Evolutionary conservation across 2,888 invertebrate species (phyloP), one percentile per base, ranked within the genome.

Genomic region (Barypeithes pellucidus): DNA sequence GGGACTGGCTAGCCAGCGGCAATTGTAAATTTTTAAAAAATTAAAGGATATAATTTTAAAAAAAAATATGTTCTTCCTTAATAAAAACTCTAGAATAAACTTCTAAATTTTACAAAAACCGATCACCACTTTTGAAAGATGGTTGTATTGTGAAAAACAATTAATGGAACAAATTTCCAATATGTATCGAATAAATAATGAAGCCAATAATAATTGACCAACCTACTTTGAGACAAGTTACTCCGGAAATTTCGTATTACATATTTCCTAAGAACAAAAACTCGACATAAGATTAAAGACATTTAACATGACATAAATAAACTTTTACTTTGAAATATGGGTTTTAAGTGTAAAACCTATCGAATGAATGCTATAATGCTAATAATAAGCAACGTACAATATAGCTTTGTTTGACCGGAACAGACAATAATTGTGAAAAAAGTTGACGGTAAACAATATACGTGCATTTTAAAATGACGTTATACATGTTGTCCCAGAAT

Each of bases 241-340:
- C 20, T 20, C 24, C 54, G 54, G 54, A 57, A 14, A 8, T 57
- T 57, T 57, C 33, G 14, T 1, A 5, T 29, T 7, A n/a, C n/a
- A n/a, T n/a, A 52, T 29, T 52, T 29, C 29, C 29, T 52, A 24
- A 52, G 52, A 29, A 52, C 29, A 52, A 52, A 57, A 54, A 50
- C 50, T 22, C 22, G 24, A n/a, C n/a, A 50, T n/a, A 57, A 33
- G 54, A 57, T 54, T 29, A 29, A 29, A 11, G 18, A 14, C n/a
- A 57, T 11, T 16, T 57, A 18, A 33, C 52, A 29, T 1, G 12
- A 18, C 3, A 57, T 18, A 29, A 29, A 29, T 52, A 24, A 16
- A 11, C 54, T 57, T 57, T 57, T 57, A 57, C 54, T 57, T 14
- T 57, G 33, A 57, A 57, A 57, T 57, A 33, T 57, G 11, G 7